phyloP scores from a whole-genome alignment of 92 coral and sea anemone genomes.

The Porites cylindrica region DNA sequence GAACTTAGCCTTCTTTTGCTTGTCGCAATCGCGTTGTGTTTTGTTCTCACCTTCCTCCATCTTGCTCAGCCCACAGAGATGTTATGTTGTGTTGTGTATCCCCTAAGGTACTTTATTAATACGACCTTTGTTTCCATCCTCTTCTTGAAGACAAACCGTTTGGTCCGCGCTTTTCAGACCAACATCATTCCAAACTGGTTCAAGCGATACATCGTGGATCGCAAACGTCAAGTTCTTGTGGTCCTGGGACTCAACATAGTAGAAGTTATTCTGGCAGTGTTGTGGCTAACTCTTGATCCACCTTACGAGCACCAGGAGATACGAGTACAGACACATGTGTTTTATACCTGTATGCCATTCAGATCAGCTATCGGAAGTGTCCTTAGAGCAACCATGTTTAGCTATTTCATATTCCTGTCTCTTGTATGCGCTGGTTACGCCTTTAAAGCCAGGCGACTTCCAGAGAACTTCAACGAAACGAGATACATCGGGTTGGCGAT shows the following conservation, averaged over 20 bases:
- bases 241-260: conserved; percentile 36
- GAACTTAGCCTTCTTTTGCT: conserved; percentile 77
- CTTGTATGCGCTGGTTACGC: conserved; percentile 54
- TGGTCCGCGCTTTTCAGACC: conserved; percentile 80
- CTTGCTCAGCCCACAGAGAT: conserved; percentile 62
- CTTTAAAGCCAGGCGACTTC: conserved; percentile 64
- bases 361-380: conserved; percentile 26
- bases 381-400: conserved; percentile 43
- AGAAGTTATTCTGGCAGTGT: conserved; percentile 41
- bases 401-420: conserved; percentile 55
- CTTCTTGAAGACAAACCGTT: conserved; percentile 77
- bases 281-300: conserved; percentile 55
- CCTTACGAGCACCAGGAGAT: conserved; percentile 45
- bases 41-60: conserved; percentile 71
- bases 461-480: conserved; percentile 66
- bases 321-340: conserved; percentile 37
- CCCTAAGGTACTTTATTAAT: conserved; percentile 74
- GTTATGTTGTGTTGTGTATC: conserved; percentile 65
- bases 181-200: conserved; percentile 56
- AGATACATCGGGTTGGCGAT: conserved; percentile 59
- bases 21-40: conserved; percentile 62
- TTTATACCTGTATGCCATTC: conserved; percentile 53
- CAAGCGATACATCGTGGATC: conserved; percentile 47
- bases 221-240: conserved; percentile 54
- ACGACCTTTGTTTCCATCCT: conserved; percentile 77